Base-by-base conservation (phyloP, 2,888 invertebrate genomes). In the Argyresthia albistria region DNA sequence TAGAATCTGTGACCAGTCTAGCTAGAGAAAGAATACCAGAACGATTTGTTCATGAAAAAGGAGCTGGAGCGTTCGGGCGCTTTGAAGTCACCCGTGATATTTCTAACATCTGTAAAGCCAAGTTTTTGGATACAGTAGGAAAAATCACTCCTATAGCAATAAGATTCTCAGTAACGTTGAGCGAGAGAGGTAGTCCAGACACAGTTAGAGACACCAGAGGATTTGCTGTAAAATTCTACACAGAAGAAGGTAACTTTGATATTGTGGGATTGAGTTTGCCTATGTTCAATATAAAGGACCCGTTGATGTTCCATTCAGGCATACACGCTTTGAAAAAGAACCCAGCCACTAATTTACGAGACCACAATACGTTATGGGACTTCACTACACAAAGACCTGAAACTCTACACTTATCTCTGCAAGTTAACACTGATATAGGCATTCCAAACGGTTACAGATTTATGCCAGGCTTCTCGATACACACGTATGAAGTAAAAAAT, bases 21-120 rank as follows among this genome's bases (percentile, higher is more conserved):
- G 90, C 91, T 67, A 86, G 95, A 15, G 96, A 97, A 73, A 89
- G 96, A 51, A 96, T 96, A 62, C 96, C 96, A 0, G 96, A 96
- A 69, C 89, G 96, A 58, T 95, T 96, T 0, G 95, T 95, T 3
- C 95, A 96, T 72, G 96, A 96, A 1, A 97, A 96, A 78, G 96
- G 96, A 58, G 94, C 93, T 48, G 95, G 93, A 42, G 93, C 93
- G 4, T 93, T 93, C 70, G 93, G 91, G 1, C 92, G 92, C 64
- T 93, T 94, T 62, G 92, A 52, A 14, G 46, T 52, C 12, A 46
- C 46, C 12, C 16, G 46, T 12, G 52, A 52, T 16, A 11, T 90
- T 53, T 73, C 75, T 4, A 74, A 84, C 59, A 90, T 89, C 60
- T 67, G 70, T 43, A 89, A 88, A 60, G 90, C 90, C 1, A 78